These are phyloP conservation scores for Tetragonisca angustula DNA, from an alignment of 2,888 invertebrate genomes.

Conservation along the genomic window DNA sequence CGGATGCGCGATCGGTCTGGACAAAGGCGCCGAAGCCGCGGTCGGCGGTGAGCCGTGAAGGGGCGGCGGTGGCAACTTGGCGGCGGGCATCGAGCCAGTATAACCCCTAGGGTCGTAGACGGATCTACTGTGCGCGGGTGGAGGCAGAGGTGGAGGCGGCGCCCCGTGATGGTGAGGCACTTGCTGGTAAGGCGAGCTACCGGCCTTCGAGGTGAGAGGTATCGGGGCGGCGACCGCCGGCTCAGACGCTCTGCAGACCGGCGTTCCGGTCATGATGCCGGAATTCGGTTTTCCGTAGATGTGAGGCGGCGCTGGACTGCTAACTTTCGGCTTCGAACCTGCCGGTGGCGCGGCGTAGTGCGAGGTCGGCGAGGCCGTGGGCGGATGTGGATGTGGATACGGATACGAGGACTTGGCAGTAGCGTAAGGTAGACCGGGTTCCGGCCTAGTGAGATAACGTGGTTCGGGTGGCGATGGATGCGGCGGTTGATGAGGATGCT, in stretches of 20 bases:
- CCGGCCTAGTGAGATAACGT: conserved; percentile 80
- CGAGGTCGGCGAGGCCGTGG: conserved; percentile 84
- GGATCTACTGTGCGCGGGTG: conserved; percentile 84
- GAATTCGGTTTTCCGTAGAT: conserved; percentile 89
- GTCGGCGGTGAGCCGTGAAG: conserved; percentile 82
- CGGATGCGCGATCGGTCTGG: conserved; percentile 79
- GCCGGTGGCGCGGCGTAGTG: conserved; percentile 85
- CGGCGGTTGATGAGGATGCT: conserved; percentile 79
- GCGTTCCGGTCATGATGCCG: conserved; percentile 86
- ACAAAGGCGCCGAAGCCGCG: conserved; percentile 80
- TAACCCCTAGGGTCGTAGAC: conserved; percentile 82
- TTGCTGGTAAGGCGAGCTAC: conserved; percentile 86
- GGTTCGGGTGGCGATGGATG: conserved; percentile 81
- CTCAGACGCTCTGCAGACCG: conserved; percentile 84
- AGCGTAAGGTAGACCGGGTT: conserved; percentile 79
- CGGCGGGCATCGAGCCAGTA: conserved; percentile 74
- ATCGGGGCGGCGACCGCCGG: conserved; percentile 83
- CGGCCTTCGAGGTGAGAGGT: conserved; percentile 86
- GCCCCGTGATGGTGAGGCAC: conserved; percentile 85
- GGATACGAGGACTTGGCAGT: conserved; percentile 83
- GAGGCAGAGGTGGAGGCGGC: conserved; percentile 83
- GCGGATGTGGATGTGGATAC: conserved; percentile 84
- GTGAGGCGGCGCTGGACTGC: conserved; percentile 91
- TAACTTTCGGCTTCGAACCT: conserved; percentile 86
- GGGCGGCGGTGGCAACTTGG: conserved; percentile 83